Evolutionary conservation across 1,140 invertebrate genomes (phyloP).

Genomic region (honey bee (Apis mellifera)): DNA sequence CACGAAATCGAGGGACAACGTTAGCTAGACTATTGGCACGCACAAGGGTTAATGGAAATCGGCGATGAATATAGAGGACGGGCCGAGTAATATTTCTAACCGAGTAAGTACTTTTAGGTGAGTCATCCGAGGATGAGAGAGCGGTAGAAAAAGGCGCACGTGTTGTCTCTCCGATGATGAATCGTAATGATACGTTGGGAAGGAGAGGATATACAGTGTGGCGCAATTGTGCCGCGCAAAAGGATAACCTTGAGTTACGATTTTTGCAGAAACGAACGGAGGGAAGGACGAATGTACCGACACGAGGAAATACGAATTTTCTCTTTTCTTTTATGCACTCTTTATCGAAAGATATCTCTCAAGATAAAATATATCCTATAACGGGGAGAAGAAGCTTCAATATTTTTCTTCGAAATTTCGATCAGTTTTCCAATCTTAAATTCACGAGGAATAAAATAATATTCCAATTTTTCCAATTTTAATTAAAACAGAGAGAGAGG

Average conservation of each 20-base stretch:
- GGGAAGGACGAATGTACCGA: neutral
- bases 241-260: conserved; percentile 8
- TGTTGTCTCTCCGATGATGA: neutral
- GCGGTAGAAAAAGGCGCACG: neutral
- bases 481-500: too few relatives aligned
- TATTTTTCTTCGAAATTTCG: too few relatives aligned
- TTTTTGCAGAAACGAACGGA: conserved; percentile 6
- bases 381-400: too few relatives aligned
- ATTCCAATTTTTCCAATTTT: too few relatives aligned
- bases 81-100: neutral
- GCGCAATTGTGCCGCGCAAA: conserved; percentile 4
- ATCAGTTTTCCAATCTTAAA: too few relatives aligned
- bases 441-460: too few relatives aligned
- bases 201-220: neutral
- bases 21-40: too few relatives aligned
- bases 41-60: neutral
- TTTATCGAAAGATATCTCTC: too few relatives aligned
- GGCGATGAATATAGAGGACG: neutral
- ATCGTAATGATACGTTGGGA: conserved; percentile 13
- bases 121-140: neutral
- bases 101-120: neutral
- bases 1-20: neutral
- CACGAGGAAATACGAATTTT: too few relatives aligned
- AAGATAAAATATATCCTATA: too few relatives aligned
- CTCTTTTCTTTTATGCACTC: too few relatives aligned